Evolutionary conservation across 1,140 invertebrate genomes (phyloP).

Genomic region (Trypoxylus dichotomus): DNA sequence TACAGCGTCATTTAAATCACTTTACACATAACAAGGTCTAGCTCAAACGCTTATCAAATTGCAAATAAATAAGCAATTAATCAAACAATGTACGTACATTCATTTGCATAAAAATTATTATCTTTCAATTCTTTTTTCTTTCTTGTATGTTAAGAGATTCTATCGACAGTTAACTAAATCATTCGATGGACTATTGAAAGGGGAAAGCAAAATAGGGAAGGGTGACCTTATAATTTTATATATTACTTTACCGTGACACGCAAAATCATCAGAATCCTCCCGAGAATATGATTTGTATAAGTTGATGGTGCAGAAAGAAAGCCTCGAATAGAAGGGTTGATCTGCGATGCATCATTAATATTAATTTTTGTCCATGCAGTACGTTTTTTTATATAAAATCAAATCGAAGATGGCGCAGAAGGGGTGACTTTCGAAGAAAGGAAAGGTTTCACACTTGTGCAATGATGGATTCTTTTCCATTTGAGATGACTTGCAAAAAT

Average conservation of each 20-base stretch:
- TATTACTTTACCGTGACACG: background rate
- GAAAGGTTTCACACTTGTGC: background rate
- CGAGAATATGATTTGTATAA: constrained; percentile 1
- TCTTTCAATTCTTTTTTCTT: background rate
- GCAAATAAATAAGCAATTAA: too few species aligned
- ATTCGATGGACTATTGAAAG: background rate
- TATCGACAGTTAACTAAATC: constrained; percentile 10
- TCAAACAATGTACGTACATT: background rate
- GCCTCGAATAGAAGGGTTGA: background rate
- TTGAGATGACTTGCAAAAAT: background rate
- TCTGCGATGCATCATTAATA: constrained; percentile 1
- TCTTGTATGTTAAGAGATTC: background rate
- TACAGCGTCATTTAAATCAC: too few species aligned
- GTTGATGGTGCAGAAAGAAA: background rate
- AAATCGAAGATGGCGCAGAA: constrained; percentile 3
- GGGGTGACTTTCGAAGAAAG: background rate
- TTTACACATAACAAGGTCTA: too few species aligned
- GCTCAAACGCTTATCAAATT: too few species aligned
- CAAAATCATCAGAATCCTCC: background rate
- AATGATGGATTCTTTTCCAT: background rate
- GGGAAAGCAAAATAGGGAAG: background rate
- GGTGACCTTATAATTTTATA: constrained; percentile 4
- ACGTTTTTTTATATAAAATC: constrained; percentile 1
- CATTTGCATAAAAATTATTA: background rate
- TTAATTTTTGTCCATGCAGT: background rate